These are phyloP conservation scores for Pseudochromis fuscus DNA, from an alignment of 2,797 vertebrate genomes.

Conservation along the genomic window DNA sequence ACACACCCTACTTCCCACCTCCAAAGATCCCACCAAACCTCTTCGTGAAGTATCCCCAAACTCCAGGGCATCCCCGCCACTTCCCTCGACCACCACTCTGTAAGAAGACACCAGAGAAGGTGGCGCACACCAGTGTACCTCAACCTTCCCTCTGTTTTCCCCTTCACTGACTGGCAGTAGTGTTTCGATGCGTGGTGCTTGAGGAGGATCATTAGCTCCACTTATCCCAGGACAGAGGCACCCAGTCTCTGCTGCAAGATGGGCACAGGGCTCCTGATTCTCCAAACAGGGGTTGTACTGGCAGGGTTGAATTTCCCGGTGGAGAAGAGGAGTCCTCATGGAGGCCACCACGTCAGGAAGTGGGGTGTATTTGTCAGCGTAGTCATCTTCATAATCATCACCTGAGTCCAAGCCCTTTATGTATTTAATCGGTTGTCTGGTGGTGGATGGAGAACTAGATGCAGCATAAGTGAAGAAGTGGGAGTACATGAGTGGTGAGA, in stretches of 20 bases:
- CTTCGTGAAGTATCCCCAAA: constrained; percentile 64
- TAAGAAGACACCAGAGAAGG: constrained; percentile 84
- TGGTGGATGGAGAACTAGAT: constrained; percentile 59
- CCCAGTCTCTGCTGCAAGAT: constrained; percentile 51
- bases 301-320: constrained; percentile 53
- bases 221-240: constrained; percentile 86
- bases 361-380: neutral
- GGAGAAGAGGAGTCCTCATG: neutral
- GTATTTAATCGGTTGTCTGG: constrained; percentile 47
- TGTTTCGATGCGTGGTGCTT: constrained; percentile 73
- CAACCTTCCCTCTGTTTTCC: constrained; percentile 56
- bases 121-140: constrained; percentile 89
- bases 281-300: constrained; percentile 84
- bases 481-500: constrained; percentile 44
- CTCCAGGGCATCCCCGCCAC: neutral
- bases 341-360: neutral
- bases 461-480: constrained; percentile 39
- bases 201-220: constrained; percentile 68
- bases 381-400: constrained; percentile 15
- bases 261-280: constrained; percentile 81
- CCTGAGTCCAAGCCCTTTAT: constrained; percentile 4
- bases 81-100: constrained; percentile 70
- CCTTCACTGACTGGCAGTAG: constrained; percentile 63
- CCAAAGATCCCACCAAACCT: constrained; percentile 73
- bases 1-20: constrained; percentile 81